Percentiles rank a stretch among this genome's conserved stretches.
These are phyloP conservation scores for Zoanthus solanderi DNA, from an alignment of 92 coral and sea anemone genomes.

Conservation along the genomic window DNA sequence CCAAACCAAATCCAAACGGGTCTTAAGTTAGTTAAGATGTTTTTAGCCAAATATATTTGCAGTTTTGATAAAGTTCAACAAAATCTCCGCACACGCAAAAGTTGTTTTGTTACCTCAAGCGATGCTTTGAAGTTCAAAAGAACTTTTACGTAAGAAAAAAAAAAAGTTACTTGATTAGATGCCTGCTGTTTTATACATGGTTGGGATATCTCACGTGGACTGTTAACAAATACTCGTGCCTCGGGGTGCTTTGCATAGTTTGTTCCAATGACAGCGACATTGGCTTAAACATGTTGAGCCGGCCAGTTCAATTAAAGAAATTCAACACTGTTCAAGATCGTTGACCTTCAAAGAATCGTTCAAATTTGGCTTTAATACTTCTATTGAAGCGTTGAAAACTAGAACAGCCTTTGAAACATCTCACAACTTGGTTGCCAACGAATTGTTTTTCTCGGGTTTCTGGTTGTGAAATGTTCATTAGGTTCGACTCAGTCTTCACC, in stretches of 20 bases:
- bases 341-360: conserved; percentile 35
- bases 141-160: background rate
- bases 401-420: background rate
- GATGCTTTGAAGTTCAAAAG: conserved; percentile 2
- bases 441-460: background rate
- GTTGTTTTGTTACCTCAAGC: conserved; percentile 25
- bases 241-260: background rate
- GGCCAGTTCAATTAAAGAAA: conserved; percentile 40
- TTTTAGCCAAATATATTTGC: conserved; percentile 14
- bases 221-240: background rate
- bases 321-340: conserved; percentile 8
- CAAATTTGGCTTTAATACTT: conserved; percentile 15
- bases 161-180: background rate
- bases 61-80: background rate
- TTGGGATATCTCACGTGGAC: conserved; percentile 13
- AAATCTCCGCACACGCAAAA: background rate
- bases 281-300: background rate
- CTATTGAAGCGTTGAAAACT: conserved; percentile 29
- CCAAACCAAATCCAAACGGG: background rate
- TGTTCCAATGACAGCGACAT: conserved; percentile 18
- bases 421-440: background rate
- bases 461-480: background rate
- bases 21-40: background rate
- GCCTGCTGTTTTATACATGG: conserved; percentile 13
- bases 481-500: background rate